Conservation (phyloP, 1,140 invertebrate species). For the Tigriopus japonicus region DNA sequence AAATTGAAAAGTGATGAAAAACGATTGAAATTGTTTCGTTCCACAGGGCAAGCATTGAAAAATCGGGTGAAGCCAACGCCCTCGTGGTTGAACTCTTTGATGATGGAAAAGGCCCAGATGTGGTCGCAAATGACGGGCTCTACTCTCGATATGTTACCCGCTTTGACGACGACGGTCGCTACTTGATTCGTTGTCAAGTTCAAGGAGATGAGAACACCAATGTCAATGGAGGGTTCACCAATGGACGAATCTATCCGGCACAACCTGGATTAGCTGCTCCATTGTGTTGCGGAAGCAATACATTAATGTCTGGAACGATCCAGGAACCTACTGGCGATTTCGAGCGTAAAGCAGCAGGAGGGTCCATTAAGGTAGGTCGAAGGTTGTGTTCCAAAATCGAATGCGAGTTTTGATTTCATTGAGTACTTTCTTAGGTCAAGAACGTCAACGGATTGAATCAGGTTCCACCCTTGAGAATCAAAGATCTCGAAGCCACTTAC, state of each 20-base stretch:
- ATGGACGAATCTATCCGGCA: background rate
- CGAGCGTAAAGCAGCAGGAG: background rate
- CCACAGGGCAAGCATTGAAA: background rate
- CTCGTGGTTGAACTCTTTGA: background rate
- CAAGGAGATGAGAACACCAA: background rate
- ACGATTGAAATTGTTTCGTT: no score
- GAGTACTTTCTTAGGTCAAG: background rate
- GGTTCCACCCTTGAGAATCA: background rate
- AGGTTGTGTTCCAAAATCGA: no score
- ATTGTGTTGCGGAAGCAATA: background rate
- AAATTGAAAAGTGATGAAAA: no score
- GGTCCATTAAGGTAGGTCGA: background rate
- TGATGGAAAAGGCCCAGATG: background rate
- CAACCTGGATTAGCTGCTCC: background rate
- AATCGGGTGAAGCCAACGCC: background rate
- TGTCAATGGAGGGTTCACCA: background rate
- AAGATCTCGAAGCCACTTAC: background rate
- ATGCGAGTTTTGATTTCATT: background rate
- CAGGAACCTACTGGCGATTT: background rate
- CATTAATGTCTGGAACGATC: background rate
- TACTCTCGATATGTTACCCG: background rate
- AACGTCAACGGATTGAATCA: background rate
- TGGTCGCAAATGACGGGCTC: background rate
- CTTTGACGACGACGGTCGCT: background rate
- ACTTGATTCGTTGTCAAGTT: background rate